A percentile compares a stretch with the other conserved stretches of the same genome.
Evolutionary conservation across 2,797 vertebrate species (phyloP).

Genomic region (Acanthornis magna): DNA sequence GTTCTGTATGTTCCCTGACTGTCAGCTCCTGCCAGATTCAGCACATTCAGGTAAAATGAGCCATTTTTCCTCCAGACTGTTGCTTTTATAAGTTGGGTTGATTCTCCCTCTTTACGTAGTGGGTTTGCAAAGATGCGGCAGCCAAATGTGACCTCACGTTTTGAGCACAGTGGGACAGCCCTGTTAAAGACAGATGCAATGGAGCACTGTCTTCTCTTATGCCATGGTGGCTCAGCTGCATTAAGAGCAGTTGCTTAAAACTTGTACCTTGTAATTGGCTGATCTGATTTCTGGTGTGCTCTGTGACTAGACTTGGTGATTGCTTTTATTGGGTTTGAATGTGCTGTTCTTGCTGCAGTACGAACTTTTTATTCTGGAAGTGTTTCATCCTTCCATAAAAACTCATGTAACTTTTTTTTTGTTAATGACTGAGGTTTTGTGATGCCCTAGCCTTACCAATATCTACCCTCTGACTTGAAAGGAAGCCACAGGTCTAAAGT

Average conservation of each 20-base stretch:
- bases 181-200: background rate
- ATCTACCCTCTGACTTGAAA: background rate
- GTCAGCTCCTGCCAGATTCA: background rate
- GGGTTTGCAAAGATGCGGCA: background rate
- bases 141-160: background rate
- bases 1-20: slow-evolving; percentile 28
- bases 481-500: background rate
- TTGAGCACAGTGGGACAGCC: background rate
- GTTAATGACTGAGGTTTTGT: background rate
- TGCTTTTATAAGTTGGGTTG: background rate
- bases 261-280: background rate
- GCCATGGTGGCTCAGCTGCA: background rate
- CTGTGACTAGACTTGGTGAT: background rate
- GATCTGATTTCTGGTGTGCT: background rate
- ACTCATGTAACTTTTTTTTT: background rate
- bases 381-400: background rate
- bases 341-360: background rate
- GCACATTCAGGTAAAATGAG: slow-evolving; percentile 13
- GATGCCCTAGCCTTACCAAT: background rate
- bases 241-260: background rate
- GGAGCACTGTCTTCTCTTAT: background rate
- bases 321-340: background rate
- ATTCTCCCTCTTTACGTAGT: background rate
- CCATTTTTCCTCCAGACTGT: background rate
- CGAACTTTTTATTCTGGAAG: background rate